These are phyloP conservation scores for Bos javanicus DNA, from an alignment of 2,113 vertebrate species.

Conservation along the genomic window DNA sequence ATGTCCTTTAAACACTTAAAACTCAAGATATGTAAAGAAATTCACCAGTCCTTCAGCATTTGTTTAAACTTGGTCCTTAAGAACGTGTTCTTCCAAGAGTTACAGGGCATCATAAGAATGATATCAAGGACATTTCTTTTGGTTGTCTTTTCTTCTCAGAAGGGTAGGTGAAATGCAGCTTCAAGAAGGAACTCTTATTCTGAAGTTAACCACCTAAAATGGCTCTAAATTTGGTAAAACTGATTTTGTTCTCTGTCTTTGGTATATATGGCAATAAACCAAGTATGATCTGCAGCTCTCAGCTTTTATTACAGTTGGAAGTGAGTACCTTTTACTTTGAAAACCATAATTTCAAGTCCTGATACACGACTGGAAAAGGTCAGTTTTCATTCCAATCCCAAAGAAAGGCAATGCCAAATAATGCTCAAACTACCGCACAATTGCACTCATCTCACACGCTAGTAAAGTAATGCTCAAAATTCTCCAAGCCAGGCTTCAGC, in stretches of 20 bases:
- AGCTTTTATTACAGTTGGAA: not conserved
- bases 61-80: not conserved
- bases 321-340: not conserved
- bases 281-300: not conserved
- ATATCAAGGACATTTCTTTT: constrained; percentile 10
- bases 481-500: not conserved
- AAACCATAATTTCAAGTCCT: constrained; percentile 18
- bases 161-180: not conserved
- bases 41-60: not conserved
- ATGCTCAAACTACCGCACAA: not conserved
- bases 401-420: not conserved
- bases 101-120: not conserved
- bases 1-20: constrained; percentile 1
- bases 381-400: not conserved
- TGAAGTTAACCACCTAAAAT: not conserved
- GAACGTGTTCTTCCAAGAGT: not conserved
- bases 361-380: not conserved
- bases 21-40: not conserved
- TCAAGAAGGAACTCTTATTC: not conserved
- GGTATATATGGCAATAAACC: not conserved
- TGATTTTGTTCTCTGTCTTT: not conserved
- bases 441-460: not conserved
- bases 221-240: constrained; percentile 12
- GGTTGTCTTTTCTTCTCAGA: constrained; percentile 10
- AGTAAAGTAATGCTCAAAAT: not conserved